Evolutionary conservation across 2,113 vertebrate genomes (phyloP).

Genomic region (Larimichthys crocea): DNA sequence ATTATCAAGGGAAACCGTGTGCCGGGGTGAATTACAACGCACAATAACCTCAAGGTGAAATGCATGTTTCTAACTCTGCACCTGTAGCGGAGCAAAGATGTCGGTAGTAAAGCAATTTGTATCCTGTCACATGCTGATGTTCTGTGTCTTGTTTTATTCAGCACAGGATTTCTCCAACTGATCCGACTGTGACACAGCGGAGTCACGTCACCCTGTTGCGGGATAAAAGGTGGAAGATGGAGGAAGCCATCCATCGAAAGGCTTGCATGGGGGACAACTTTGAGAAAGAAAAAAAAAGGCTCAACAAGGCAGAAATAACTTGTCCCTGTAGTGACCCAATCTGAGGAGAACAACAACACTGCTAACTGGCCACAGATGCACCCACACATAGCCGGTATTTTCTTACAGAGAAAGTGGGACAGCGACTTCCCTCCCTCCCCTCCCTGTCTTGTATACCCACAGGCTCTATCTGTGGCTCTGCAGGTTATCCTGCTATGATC

Average conservation of each 20-base stretch:
- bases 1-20: constrained; percentile 57
- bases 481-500: constrained; percentile 46
- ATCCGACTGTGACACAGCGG: constrained; percentile 52
- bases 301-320: constrained; percentile 27
- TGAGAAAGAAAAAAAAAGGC: constrained; percentile 1
- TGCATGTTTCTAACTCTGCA: constrained; percentile 44
- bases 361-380: constrained; percentile 49
- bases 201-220: constrained; percentile 52
- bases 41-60: constrained; percentile 55
- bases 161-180: constrained; percentile 38
- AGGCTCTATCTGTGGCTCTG: constrained; percentile 30
- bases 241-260: constrained; percentile 39
- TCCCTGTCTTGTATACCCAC: constrained; percentile 31
- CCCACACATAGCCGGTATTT: constrained; percentile 40
- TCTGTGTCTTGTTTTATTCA: constrained; percentile 65
- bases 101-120: constrained; percentile 53
- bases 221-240: constrained; percentile 54
- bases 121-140: constrained; percentile 32
- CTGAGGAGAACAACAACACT: constrained; percentile 43
- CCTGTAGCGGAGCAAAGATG: constrained; percentile 47
- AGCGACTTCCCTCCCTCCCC: constrained; percentile 18
- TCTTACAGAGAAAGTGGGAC: constrained; percentile 47
- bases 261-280: constrained; percentile 27
- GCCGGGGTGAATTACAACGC: constrained; percentile 38
- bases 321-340: constrained; percentile 49